Base-by-base conservation (phyloP, 2,888 invertebrate genomes). In the Meiosimyza platycephala region DNA sequence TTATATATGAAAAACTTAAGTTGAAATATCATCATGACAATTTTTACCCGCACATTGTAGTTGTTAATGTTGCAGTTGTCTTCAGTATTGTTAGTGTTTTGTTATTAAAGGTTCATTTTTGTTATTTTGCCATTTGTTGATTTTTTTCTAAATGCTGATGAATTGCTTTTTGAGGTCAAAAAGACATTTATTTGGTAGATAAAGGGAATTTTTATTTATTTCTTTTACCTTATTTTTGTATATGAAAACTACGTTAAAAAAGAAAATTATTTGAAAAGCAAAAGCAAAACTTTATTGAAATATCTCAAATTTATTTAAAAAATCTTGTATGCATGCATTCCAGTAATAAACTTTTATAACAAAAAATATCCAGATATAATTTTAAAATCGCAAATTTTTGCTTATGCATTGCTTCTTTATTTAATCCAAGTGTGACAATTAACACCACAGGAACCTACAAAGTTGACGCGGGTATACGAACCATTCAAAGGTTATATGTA, bases 1-100 rank as follows among this genome's bases (percentile, higher is more conserved):
- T 82, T 82, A 82, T 82, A 79, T 79, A 79, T 73, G 78, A 79
- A 80, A 76, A 78, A 78, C 78, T 77, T 62, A 78, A 73, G 79
- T 77, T 78, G 76, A 80, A 80, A 80, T 79, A 79, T 76, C 79
- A 80, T 77, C 77, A 76, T 78, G 77, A 74, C 78, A 80, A 64
- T 78, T 73, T 73, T 52, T 50, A 57, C 55, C 48, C 48, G 40
- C 40, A 51, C 65, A 12, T 57, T 40, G 40, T 40, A 68, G 47
- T 75, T 68, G 22, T 72, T 74, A 54, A 60, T 72, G 65, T 57
- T 74, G 48, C 48, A 50, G 16, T 48, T 62, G 33, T 18, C 62
- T 18, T 22, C 13, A 13, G 48, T 33, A 65, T 28, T 68, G 48
- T 48, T 68, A 47, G 55, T 67, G 40, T 59, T 57, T 64, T 71